Percentiles rank a stretch among this genome's conserved stretches.
phyloP scores from a whole-genome alignment of 2,797 vertebrate species.

The Hozukius guyotensis region DNA sequence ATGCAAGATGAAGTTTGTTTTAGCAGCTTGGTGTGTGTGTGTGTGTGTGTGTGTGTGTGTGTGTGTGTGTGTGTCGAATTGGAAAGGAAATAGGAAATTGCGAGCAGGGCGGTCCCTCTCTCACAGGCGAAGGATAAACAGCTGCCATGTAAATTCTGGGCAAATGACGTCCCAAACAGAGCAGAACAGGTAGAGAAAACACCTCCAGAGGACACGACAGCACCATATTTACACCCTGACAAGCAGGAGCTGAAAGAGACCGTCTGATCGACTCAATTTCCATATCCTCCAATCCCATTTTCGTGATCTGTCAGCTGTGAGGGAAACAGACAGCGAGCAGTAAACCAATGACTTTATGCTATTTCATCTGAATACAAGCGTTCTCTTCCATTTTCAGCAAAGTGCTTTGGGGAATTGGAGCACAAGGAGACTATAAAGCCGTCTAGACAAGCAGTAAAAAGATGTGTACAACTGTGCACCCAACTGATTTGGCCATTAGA shows the following conservation, averaged over 20 bases:
- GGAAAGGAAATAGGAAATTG: constrained; percentile 72
- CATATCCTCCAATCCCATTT: constrained; percentile 17
- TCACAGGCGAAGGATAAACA: constrained; percentile 60
- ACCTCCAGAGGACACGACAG: constrained; percentile 23
- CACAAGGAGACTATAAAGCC: constrained; percentile 32
- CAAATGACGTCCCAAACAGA: constrained; percentile 56
- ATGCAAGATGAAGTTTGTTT: constrained; percentile 52
- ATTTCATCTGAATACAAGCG: constrained; percentile 28
- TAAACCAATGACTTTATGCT: constrained; percentile 27
- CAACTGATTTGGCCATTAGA: constrained; percentile 38
- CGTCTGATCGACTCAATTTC: neutral
- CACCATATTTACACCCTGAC: neutral
- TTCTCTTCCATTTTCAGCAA: constrained; percentile 34
- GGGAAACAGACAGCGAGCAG: constrained; percentile 13
- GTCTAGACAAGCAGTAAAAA: constrained; percentile 56
- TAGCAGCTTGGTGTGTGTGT: constrained; percentile 12
- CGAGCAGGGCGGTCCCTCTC: constrained; percentile 55
- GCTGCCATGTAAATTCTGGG: constrained; percentile 53
- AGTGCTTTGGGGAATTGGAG: constrained; percentile 43
- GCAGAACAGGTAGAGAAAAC: constrained; percentile 68
- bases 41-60: constrained; percentile 2
- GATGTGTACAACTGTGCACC: constrained; percentile 16
- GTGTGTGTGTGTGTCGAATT: constrained; percentile 11
- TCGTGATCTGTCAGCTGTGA: constrained; percentile 21
- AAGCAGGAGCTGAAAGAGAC: neutral